phyloP scores from a whole-genome alignment of 37 sponge, comb jelly and placozoan species.

The Trichoplax adhaerens region DNA sequence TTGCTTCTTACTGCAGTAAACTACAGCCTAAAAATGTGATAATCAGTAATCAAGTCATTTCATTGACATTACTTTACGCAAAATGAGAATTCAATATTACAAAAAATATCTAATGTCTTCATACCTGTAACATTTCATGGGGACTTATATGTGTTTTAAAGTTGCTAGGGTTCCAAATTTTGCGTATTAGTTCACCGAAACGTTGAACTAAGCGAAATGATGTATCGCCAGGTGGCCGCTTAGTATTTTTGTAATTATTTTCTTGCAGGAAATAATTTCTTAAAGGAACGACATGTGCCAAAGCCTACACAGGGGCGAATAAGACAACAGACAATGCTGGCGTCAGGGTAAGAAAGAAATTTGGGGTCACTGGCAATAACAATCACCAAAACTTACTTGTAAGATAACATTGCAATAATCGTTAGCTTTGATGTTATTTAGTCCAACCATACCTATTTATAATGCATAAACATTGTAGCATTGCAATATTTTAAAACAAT shows the following conservation, averaged over 20 bases:
- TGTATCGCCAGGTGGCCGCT: constrained; percentile 75
- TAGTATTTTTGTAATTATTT: constrained; percentile 58
- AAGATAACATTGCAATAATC: constrained; percentile 98
- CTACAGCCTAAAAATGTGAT: constrained; percentile 43
- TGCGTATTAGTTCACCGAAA: constrained; percentile 84
- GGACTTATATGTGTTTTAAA: constrained; percentile 94
- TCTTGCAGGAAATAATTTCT: constrained; percentile 71
- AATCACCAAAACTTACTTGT: constrained; percentile 20
- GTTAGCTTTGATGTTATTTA: constrained; percentile 88
- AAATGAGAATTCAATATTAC: too few relatives aligned
- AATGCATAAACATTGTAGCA: constrained; percentile 3
- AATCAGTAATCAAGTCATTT: background rate
- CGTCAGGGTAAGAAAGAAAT: too few relatives aligned
- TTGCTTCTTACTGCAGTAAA: constrained; percentile 65
- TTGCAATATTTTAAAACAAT: background rate
- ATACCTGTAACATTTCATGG: constrained; percentile 85
- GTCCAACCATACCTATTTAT: constrained; percentile 50
- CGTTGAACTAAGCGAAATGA: constrained; percentile 34
- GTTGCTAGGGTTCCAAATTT: constrained; percentile 89
- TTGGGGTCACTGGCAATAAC: background rate
- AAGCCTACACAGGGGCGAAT: constrained; percentile 15
- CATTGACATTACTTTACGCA: too few relatives aligned
- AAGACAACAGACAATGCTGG: background rate
- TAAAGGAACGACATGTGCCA: constrained; percentile 72
- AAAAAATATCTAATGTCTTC: background rate